Evolutionary conservation across 2,888 invertebrate species (phyloP).

Genomic region (Tuta absoluta): DNA sequence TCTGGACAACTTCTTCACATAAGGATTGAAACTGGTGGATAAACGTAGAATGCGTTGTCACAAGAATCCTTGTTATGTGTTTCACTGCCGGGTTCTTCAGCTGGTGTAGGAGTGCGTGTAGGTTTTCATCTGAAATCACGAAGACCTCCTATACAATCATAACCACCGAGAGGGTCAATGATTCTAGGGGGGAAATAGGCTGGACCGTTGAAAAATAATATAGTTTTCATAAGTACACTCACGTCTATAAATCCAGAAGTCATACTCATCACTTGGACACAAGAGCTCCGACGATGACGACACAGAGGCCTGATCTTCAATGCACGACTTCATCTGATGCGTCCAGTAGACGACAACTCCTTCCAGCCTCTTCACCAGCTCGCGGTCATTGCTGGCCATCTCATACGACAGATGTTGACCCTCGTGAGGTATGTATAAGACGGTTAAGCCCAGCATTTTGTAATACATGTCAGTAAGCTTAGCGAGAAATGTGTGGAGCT

Average conservation of each 20-base stretch:
- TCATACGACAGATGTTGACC: constrained; percentile 84
- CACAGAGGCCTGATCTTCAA: constrained; percentile 89
- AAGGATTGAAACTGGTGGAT: constrained; percentile 85
- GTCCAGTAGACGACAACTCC: constrained; percentile 94
- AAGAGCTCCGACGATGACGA: constrained; percentile 83
- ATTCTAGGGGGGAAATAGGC: too few species aligned
- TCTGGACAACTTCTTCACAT: constrained; percentile 82
- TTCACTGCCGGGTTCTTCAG: constrained; percentile 83
- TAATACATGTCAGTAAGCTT: constrained; percentile 91
- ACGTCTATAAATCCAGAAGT: constrained; percentile 92
- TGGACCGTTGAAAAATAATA: too few species aligned
- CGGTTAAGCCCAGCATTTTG: constrained; percentile 91
- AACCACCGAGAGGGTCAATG: too few species aligned
- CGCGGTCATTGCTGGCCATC: constrained; percentile 86
- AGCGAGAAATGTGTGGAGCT: constrained; percentile 89
- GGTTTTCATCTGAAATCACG: constrained; percentile 85
- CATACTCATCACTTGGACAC: constrained; percentile 87
- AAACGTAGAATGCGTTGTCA: constrained; percentile 86
- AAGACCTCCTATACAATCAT: too few species aligned
- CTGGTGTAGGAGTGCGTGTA: constrained; percentile 85
- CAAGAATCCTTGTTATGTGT: constrained; percentile 84
- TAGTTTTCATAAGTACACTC: too few species aligned
- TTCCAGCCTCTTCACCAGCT: constrained; percentile 91
- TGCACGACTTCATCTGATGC: constrained; percentile 90
- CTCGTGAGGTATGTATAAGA: constrained; percentile 91